Evolutionary conservation across 2,797 vertebrate genomes (phyloP), one percentile per base, ranked within the genome.

Genomic region (Botia almorhae): DNA sequence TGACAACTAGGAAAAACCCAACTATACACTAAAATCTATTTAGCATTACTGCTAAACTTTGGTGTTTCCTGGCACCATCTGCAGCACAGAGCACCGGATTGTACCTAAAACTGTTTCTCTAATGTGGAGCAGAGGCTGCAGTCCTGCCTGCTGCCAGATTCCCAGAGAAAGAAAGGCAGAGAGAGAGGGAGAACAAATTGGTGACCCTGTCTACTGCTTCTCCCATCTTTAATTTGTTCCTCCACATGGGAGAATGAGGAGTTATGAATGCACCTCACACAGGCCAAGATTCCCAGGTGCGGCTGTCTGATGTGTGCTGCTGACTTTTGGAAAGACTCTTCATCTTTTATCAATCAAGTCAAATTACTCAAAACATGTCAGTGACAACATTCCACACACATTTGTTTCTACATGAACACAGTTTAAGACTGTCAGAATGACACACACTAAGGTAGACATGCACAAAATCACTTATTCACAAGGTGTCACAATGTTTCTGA

Each of bases 251-350:
- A 75, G 88, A 84, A 87, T 87, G 80, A 89, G 55, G 89, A 90
- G 90, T 87, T 10, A 80, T 87, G 82, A 90, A 92, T 89, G 82
- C 86, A 88, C 88, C 89, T 85, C 80, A 84, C 79, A 85, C 69
- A 84, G 90, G 94, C 90, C 91, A 93, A 93, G 89, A 93, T 93
- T 91, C 90, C 88, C 94, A 95, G 94, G 94, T 96, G 95, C 91
- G 92, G 91, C 89, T 21, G 13, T 85, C 81, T 87, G 78, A 75
- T 64, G 64, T 81, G 77, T 75, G 79, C 16, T 69, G 74, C 43
- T 79, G 82, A 8, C 46, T 78, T 61, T 67, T 55, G 71, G 68
- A 58, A 86, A 69, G 80, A 83, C 86, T 81, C 85, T 88, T 90
- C 91, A 91, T 93, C 93, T 94, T 94, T 94, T 93, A 94, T 94